Percentiles rank a stretch among this genome's conserved stretches.
phyloP scores from a whole-genome alignment of 2,888 invertebrate genomes.

The Andrena haemorrhoa region DNA sequence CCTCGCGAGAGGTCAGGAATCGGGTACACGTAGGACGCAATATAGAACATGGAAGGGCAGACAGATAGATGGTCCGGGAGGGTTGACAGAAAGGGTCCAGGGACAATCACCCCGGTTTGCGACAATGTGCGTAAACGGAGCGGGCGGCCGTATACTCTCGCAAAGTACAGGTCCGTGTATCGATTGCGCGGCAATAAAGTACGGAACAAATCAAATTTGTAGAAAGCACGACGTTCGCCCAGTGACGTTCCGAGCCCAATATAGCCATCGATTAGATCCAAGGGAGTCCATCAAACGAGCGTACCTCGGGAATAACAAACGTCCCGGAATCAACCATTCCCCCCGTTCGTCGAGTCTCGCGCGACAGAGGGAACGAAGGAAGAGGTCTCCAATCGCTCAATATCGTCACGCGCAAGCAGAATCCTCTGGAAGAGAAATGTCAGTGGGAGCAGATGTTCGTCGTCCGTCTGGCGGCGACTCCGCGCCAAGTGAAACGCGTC shows the following conservation, averaged over 20 bases:
- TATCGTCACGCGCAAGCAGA: background rate
- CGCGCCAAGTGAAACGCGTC: slow-evolving; percentile 27
- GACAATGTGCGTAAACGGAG: slow-evolving; percentile 66
- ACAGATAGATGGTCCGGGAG: slow-evolving; percentile 71
- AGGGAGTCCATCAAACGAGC: background rate
- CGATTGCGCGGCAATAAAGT: slow-evolving; percentile 45
- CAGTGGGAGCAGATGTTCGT: background rate
- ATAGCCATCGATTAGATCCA: slow-evolving; percentile 5
- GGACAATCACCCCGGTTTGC: slow-evolving; percentile 71
- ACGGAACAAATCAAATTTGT: slow-evolving; percentile 37
- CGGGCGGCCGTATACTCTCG: slow-evolving; percentile 39
- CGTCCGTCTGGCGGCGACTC: background rate
- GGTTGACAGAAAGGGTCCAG: slow-evolving; percentile 72
- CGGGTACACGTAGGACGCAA: slow-evolving; percentile 62
- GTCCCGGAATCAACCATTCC: background rate
- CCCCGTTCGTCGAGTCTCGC: background rate
- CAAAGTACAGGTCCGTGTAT: slow-evolving; percentile 33
- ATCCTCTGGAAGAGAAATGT: background rate
- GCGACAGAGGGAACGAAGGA: background rate
- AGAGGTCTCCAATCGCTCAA: background rate
- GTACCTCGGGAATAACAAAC: background rate
- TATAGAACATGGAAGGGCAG: slow-evolving; percentile 71
- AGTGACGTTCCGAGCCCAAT: background rate
- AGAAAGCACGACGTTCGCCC: background rate
- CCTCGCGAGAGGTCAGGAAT: slow-evolving; percentile 65